Evolutionary conservation across 2,797 vertebrate species (phyloP).

Genomic region (Tachyglossus aculeatus): DNA sequence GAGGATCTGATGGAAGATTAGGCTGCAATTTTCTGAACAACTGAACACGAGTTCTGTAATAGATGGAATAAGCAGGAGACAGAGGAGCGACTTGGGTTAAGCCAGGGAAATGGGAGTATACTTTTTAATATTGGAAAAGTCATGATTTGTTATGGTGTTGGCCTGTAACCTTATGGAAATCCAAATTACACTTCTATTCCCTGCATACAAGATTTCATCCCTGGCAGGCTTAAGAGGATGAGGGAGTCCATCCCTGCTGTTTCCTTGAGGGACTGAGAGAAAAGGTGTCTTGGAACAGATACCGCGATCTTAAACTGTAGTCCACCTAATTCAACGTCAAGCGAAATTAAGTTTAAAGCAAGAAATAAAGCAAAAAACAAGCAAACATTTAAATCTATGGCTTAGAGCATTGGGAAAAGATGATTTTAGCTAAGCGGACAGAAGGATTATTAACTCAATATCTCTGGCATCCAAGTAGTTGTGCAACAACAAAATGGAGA

Average conservation of each 20-base stretch:
- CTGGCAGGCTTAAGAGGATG: slow-evolving; percentile 30
- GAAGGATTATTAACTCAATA: neutral
- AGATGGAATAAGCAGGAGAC: slow-evolving; percentile 2
- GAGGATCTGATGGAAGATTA: neutral
- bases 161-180: slow-evolving; percentile 19
- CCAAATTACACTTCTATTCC: neutral
- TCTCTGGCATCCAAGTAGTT: neutral
- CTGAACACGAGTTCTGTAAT: slow-evolving; percentile 16
- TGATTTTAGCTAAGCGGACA: neutral
- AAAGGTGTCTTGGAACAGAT: neutral
- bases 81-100: slow-evolving; percentile 9
- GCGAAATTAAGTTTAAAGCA: neutral
- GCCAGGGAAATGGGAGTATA: slow-evolving; percentile 3
- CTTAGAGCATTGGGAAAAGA: neutral
- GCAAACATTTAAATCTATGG: neutral
- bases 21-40: slow-evolving; percentile 10
- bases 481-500: neutral
- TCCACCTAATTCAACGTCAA: slow-evolving; percentile 1
- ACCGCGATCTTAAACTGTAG: neutral
- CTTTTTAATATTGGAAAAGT: slow-evolving; percentile 25
- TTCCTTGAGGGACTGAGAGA: neutral
- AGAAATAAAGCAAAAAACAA: neutral
- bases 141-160: slow-evolving; percentile 18
- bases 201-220: slow-evolving; percentile 31
- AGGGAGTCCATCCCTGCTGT: slow-evolving; percentile 8